phyloP scores from a whole-genome alignment of 2,888 invertebrate species.

The Drosophila eohydei region DNA sequence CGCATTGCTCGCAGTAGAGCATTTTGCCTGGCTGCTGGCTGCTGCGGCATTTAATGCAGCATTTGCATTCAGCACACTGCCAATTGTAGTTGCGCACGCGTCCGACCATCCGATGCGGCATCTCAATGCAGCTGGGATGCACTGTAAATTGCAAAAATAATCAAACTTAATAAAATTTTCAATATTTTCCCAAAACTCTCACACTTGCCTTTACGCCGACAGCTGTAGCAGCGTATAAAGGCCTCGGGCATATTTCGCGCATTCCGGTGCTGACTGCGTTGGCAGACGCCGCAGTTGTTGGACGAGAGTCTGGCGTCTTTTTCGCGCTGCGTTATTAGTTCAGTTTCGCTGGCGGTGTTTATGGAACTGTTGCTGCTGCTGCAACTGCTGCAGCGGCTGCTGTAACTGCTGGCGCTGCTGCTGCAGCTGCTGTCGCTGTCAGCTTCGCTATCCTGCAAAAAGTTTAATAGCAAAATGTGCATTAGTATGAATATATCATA shows the following conservation, averaged over 20 bases:
- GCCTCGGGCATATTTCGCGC: constrained; percentile 87
- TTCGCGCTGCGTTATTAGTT: constrained; percentile 47
- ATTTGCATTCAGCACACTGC: constrained; percentile 97
- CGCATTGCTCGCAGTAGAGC: constrained; percentile 97
- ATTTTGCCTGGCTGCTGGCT: constrained; percentile 95
- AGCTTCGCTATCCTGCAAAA: constrained; percentile 38
- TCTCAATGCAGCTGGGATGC: constrained; percentile 95
- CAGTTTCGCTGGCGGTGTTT: constrained; percentile 68
- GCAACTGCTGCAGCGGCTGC: constrained; percentile 34
- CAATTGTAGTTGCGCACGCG: constrained; percentile 94
- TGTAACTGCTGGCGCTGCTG: constrained; percentile 45
- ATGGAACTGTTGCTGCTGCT: constrained; percentile 35
- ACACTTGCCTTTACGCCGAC: constrained; percentile 86
- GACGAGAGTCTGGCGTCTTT: constrained; percentile 54
- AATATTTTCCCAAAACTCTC: background rate
- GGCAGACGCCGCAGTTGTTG: constrained; percentile 87
- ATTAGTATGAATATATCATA: background rate
- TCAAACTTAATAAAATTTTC: background rate
- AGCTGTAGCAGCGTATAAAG: constrained; percentile 87
- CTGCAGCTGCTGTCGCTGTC: constrained; percentile 57
- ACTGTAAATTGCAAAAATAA: constrained; percentile 85
- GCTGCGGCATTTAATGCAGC: constrained; percentile 93
- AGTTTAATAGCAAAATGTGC: background rate
- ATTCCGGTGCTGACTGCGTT: constrained; percentile 87
- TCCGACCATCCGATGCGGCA: constrained; percentile 92